Evolutionary conservation across 2,888 invertebrate species (phyloP), one percentile per base, ranked within the genome.

Genomic region (Callimorpha dominula): DNA sequence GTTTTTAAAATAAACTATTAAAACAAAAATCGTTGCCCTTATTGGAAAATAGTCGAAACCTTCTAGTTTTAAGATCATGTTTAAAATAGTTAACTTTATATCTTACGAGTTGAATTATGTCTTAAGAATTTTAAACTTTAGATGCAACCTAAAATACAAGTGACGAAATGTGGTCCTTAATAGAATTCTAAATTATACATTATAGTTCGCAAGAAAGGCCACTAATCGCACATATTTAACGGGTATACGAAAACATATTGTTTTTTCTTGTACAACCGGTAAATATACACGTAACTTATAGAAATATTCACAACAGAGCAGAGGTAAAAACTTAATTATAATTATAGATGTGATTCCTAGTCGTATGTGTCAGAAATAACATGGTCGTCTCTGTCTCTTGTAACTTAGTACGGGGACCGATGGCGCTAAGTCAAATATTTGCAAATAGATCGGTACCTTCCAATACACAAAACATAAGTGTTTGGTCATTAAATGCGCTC

Each of bases 251-350:
- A 75, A 67, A 54, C 42, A 31, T 11, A 17, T 11, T 50, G 70
- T 52, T 43, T 71, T 62, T 68, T 67, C 52, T 67, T 17, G 31
- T 31, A 70, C n/a, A 42, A 74, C 72, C 67, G 73, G 57, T 65
- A 74, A 82, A 81, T 15, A 70, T 42, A 40, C 73, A 74, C 67
- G 68, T 74, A 69, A 75, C 78, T 83, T 82, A 81, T 69, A 80
- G 78, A 79, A 70, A 75, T 84, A 84, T 75, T 81, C 80, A 82
- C 82, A 82, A 82, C 83, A 80, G 81, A 78, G 80, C 31, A 75
- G 68, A 80, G 74, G 75, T 76, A 76, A 67, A 62, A 69, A 76
- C 69, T 11, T 65, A 65, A 73, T 57, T 54, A n/a, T n/a, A 54
- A 54, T 42, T 20, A 12, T n/a, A n/a, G n/a, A n/a, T 20, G 20